These are phyloP conservation scores for Laterallus jamaicensis DNA, from an alignment of 2,113 vertebrate species.

Conservation along the genomic window DNA sequence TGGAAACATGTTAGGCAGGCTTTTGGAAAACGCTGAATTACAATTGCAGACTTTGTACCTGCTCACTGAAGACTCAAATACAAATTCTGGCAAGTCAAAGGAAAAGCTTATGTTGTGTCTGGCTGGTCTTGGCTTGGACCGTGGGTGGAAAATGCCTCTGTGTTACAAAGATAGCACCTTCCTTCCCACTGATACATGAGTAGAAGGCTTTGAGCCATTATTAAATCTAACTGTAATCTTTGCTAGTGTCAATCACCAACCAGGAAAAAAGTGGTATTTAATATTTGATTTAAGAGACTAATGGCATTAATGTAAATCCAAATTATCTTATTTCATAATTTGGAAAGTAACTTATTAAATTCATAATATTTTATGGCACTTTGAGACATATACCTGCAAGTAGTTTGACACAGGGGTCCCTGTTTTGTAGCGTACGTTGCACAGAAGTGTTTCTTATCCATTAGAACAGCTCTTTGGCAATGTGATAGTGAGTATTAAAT, in stretches of 20 bases:
- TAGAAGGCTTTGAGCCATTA: not conserved
- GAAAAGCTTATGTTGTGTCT: not conserved
- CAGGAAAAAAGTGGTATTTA: not conserved
- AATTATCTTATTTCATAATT: not conserved
- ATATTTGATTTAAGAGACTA: not conserved
- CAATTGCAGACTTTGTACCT: conserved; percentile 8
- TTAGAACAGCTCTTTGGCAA: not conserved
- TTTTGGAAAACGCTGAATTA: not conserved
- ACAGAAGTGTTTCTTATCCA: not conserved
- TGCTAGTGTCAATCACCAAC: not conserved
- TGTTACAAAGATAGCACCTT: not conserved
- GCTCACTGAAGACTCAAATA: not conserved
- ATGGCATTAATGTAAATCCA: not conserved
- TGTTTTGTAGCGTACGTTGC: not conserved
- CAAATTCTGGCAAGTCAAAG: conserved; percentile 3
- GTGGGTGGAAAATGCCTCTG: not conserved
- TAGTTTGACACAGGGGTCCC: not conserved
- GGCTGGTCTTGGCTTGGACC: not conserved
- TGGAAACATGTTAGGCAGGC: not conserved
- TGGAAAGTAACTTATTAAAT: not conserved
- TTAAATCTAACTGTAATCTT: not conserved
- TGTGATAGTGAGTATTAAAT: not conserved
- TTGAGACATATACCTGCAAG: not conserved
- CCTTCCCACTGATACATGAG: not conserved
- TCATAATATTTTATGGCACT: not conserved